Conservation (phyloP, 2,113 vertebrate species). For the Thalassoma bifasciatum region DNA sequence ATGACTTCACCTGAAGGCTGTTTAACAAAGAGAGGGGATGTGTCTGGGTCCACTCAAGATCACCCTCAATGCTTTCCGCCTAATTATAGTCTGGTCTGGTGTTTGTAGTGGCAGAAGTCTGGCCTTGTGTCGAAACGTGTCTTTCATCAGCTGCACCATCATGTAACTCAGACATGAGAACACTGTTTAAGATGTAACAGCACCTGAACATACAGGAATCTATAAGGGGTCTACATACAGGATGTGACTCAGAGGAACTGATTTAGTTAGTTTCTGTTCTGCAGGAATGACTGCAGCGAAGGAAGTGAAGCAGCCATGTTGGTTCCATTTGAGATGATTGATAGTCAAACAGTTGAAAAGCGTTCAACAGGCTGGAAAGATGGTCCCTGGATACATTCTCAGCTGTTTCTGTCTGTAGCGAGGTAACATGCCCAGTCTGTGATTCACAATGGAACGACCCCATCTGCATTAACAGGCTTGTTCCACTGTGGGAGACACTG, state of each 20-base stretch:
- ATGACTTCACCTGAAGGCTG: conserved; percentile 18
- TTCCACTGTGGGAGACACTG: conserved; percentile 70
- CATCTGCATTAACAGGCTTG: conserved; percentile 72
- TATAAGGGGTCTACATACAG: background rate
- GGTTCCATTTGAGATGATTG: conserved; percentile 41
- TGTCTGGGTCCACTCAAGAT: conserved; percentile 30
- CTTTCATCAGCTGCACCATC: conserved; percentile 28
- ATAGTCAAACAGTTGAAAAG: conserved; percentile 28
- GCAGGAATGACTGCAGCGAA: conserved; percentile 17
- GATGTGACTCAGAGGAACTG: conserved; percentile 1
- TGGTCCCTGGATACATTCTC: conserved; percentile 51
- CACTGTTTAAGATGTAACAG: background rate
- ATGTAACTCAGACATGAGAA: conserved; percentile 11
- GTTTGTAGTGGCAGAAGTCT: conserved; percentile 38
- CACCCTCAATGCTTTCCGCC: conserved; percentile 3
- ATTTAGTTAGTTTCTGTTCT: background rate
- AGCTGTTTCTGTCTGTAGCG: conserved; percentile 66
- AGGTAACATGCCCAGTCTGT: conserved; percentile 53
- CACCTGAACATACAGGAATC: background rate
- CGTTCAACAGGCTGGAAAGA: conserved; percentile 40
- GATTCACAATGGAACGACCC: conserved; percentile 64
- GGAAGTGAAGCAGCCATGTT: conserved; percentile 1
- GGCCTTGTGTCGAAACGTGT: conserved; percentile 25
- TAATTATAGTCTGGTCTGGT: conserved; percentile 17
- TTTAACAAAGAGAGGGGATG: conserved; percentile 1